Percentiles rank a stretch among this genome's conserved stretches.
Conservation (phyloP, 2,888 invertebrate species). For the Sarcophaga caerulescens region DNA sequence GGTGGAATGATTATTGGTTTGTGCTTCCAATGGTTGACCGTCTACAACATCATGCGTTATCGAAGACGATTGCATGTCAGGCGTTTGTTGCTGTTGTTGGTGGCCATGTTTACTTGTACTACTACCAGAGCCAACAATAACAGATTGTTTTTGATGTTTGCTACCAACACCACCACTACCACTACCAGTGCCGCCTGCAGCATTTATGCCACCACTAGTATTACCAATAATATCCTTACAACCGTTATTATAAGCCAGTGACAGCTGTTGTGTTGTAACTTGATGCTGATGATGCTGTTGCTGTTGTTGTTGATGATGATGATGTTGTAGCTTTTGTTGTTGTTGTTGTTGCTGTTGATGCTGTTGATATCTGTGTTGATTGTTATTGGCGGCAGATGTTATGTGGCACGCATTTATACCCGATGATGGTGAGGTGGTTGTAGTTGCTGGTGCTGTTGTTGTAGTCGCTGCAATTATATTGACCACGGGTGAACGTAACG, state of each 20-base stretch:
- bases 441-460: slow-evolving; percentile 67
- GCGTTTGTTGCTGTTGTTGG: slow-evolving; percentile 51
- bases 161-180: slow-evolving; percentile 2
- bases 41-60: slow-evolving; percentile 59
- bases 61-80: slow-evolving; percentile 33
- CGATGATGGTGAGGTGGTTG: slow-evolving; percentile 67
- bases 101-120: slow-evolving; percentile 48
- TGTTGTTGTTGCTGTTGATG: slow-evolving; percentile 48
- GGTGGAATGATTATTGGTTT: slow-evolving; percentile 65
- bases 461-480: slow-evolving; percentile 76
- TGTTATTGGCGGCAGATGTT: slow-evolving; percentile 64
- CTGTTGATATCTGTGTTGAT: slow-evolving; percentile 70
- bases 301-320: slow-evolving; percentile 70
- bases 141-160: slow-evolving; percentile 59
- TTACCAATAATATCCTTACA: slow-evolving; percentile 69
- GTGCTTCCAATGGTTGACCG: slow-evolving; percentile 64
- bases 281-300: slow-evolving; percentile 56
- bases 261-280: slow-evolving; percentile 57
- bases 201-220: neutral
- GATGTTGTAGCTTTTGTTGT: slow-evolving; percentile 54
- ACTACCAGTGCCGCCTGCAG: slow-evolving; percentile 1
- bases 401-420: slow-evolving; percentile 64
- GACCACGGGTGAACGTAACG: slow-evolving; percentile 77
- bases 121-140: slow-evolving; percentile 13
- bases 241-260: slow-evolving; percentile 66